A percentile compares a stretch with the other conserved stretches of the same genome.
Conservation (phyloP, 2,888 invertebrate species). For the Idaea biselata region DNA sequence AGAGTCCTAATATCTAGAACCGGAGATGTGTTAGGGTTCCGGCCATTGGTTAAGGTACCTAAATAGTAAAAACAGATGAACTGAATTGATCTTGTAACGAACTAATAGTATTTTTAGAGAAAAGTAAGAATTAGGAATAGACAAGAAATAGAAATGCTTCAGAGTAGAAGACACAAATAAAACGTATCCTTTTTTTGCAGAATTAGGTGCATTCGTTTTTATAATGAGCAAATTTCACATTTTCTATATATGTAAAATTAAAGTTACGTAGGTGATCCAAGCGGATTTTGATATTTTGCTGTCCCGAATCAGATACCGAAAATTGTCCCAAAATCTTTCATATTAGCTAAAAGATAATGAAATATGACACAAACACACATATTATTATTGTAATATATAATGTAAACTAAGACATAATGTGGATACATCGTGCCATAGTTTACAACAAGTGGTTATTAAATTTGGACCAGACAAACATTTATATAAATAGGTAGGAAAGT, state of each 20-base stretch:
- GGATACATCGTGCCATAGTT: slow-evolving; percentile 14
- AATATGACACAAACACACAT: slow-evolving; percentile 14
- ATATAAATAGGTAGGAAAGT: neutral
- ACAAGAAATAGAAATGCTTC: no score
- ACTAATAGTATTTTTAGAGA: no score
- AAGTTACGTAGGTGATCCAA: neutral
- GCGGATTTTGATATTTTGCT: neutral
- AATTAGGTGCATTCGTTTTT: no score
- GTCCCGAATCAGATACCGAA: neutral
- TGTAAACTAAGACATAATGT: slow-evolving; percentile 9
- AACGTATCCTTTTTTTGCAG: no score
- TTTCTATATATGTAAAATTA: neutral
- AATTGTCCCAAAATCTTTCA: neutral
- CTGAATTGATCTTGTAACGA: no score
- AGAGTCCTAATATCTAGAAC: neutral
- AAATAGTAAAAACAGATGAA: no score
- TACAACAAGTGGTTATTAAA: slow-evolving; percentile 24
- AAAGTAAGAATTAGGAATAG: no score
- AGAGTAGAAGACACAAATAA: no score
- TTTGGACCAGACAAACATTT: slow-evolving; percentile 23
- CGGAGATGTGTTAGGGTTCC: no score
- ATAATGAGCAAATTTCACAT: no score
- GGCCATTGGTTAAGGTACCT: no score
- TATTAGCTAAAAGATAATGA: slow-evolving; percentile 1
- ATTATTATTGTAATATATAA: slow-evolving; percentile 3